phyloP scores from a whole-genome alignment of 2,113 vertebrate species.

The Scomber japonicus region DNA sequence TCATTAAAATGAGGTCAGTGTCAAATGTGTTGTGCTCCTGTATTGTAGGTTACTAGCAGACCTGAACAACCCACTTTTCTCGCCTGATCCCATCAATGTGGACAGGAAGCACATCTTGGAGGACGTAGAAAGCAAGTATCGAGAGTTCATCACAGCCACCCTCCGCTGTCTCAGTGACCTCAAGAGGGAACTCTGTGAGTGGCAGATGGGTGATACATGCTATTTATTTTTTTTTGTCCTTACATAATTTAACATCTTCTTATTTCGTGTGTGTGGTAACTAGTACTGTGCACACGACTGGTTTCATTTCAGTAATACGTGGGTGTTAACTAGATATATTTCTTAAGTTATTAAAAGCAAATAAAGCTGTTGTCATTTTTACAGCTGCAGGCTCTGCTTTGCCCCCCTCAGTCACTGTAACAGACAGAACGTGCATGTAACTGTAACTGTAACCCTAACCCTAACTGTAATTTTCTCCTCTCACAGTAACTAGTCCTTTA shows the following conservation, averaged over 20 bases:
- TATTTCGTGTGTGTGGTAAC: not conserved
- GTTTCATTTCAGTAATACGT: not conserved
- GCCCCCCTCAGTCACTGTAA: too few relatives aligned
- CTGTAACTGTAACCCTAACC: too few relatives aligned
- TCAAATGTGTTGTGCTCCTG: slow-evolving; percentile 11
- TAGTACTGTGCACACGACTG: not conserved
- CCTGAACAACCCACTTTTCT: slow-evolving; percentile 73
- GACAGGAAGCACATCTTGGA: slow-evolving; percentile 79
- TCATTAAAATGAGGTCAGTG: not conserved
- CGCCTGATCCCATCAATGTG: slow-evolving; percentile 66
- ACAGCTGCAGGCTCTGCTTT: not conserved
- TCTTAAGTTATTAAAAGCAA: not conserved
- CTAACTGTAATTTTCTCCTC: slow-evolving; percentile 1
- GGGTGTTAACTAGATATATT: not conserved
- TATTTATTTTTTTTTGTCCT: not conserved
- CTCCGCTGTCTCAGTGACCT: slow-evolving; percentile 79
- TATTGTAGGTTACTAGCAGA: slow-evolving; percentile 72
- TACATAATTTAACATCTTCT: too few relatives aligned
- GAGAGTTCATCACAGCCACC: slow-evolving; percentile 79
- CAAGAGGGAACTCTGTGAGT: slow-evolving; percentile 82
- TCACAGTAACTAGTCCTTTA: slow-evolving; percentile 75
- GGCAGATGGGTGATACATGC: not conserved
- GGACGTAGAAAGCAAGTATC: slow-evolving; percentile 78
- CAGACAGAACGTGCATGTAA: not conserved
- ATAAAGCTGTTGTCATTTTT: not conserved